These are phyloP conservation scores for Gila orcuttii DNA, from an alignment of 2,113 vertebrate genomes.

Conservation along the genomic window DNA sequence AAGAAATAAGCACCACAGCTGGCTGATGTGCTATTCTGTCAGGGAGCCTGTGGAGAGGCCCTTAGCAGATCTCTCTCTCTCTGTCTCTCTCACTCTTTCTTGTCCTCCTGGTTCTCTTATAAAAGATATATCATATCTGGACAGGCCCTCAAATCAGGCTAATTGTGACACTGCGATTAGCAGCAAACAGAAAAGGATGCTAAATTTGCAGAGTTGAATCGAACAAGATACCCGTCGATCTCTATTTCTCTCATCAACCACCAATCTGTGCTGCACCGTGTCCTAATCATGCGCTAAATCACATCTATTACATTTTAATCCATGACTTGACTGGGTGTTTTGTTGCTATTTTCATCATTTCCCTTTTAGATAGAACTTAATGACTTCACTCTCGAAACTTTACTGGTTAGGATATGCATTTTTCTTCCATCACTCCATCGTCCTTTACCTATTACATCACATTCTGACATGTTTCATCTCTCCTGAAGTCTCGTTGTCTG, in stretches of 20 bases:
- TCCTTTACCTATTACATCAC: constrained; percentile 22
- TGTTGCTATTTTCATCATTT: constrained; percentile 1
- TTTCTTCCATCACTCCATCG: not conserved
- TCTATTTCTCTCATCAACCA: constrained; percentile 20
- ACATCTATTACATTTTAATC: constrained; percentile 1
- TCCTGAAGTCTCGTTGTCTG: constrained; percentile 37
- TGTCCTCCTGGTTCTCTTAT: constrained; percentile 16
- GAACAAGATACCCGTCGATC: not conserved
- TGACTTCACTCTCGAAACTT: not conserved
- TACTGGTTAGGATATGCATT: not conserved
- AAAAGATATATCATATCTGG: constrained; percentile 31
- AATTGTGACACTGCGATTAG: constrained; percentile 35
- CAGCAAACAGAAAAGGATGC: constrained; percentile 5
- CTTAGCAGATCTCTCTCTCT: constrained; percentile 15
- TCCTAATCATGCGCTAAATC: constrained; percentile 9
- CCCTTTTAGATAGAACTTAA: not conserved
- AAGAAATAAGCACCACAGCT: constrained; percentile 42
- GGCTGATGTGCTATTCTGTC: constrained; percentile 31
- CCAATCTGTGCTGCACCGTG: not conserved
- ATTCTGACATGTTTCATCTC: constrained; percentile 18
- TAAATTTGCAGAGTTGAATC: not conserved
- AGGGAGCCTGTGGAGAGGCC: constrained; percentile 33
- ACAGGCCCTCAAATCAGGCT: constrained; percentile 33
- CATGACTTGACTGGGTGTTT: not conserved
- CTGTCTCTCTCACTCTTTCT: constrained; percentile 20